Conservation (phyloP, 1,140 invertebrate genomes). For the Pogonomyrmex californicus region DNA sequence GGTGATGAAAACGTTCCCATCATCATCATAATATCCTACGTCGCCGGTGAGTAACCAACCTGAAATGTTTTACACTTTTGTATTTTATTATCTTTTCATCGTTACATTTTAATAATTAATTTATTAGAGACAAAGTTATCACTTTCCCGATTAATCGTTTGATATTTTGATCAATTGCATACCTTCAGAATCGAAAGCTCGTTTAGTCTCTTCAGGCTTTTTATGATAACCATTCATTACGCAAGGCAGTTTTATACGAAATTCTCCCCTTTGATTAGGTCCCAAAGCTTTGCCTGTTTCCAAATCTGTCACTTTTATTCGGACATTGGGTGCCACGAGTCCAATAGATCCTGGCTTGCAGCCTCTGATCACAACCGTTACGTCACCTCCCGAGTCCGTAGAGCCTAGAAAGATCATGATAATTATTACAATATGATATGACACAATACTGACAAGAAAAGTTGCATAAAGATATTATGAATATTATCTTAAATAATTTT, state of each 20-base stretch:
- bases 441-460: neutral
- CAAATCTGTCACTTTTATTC: conserved; percentile 17
- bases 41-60: conserved; percentile 52
- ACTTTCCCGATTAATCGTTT: neutral
- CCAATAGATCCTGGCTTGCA: conserved; percentile 29
- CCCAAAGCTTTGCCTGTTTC: conserved; percentile 11
- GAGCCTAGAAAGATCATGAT: conserved; percentile 68
- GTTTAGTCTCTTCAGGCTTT: conserved; percentile 23
- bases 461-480: neutral
- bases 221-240: conserved; percentile 40
- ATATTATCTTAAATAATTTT: neutral
- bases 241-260: neutral
- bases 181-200: conserved; percentile 87
- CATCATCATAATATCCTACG: conserved; percentile 84
- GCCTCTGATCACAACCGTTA: neutral
- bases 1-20: conserved; percentile 85
- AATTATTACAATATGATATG: neutral
- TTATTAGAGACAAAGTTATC: neutral
- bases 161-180: neutral
- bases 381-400: conserved; percentile 79
- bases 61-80: neutral
- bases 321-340: neutral
- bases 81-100: neutral
- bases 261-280: conserved; percentile 33
- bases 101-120: neutral